A percentile compares a stretch with the other conserved stretches of the same genome.
Evolutionary conservation across 2,888 invertebrate genomes (phyloP).

Genomic region (Notodonta dromedarius): DNA sequence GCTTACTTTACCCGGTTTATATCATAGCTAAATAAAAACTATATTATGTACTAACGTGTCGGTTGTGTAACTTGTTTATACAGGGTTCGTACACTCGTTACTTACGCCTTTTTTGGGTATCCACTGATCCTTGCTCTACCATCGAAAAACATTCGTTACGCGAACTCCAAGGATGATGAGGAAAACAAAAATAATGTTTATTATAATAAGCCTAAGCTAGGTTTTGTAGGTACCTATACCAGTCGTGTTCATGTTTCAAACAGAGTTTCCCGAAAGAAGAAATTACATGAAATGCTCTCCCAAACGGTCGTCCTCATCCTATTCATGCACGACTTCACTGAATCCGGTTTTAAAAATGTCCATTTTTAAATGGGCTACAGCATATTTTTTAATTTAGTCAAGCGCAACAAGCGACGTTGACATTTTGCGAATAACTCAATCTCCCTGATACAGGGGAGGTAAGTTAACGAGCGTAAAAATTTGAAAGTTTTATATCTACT

Average conservation of each 20-base stretch:
- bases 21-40: constrained; percentile 34
- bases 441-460: constrained; percentile 16
- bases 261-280: constrained; percentile 37
- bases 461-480: constrained; percentile 33
- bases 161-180: constrained; percentile 37
- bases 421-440: constrained; percentile 28
- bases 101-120: constrained; percentile 47
- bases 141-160: constrained; percentile 56
- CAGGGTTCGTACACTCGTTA: constrained; percentile 44
- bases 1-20: constrained; percentile 35
- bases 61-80: constrained; percentile 45
- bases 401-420: constrained; percentile 22
- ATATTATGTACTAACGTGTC: constrained; percentile 22
- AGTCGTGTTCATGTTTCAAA: not conserved
- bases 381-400: constrained; percentile 24
- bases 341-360: constrained; percentile 47
- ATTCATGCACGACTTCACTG: constrained; percentile 49
- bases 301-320: constrained; percentile 37
- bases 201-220: constrained; percentile 16
- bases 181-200: constrained; percentile 31
- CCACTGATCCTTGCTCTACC: constrained; percentile 51
- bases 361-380: constrained; percentile 22
- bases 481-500: constrained; percentile 25
- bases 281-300: constrained; percentile 37
- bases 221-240: not conserved